phyloP scores from a whole-genome alignment of 2,888 invertebrate species.

The Nephrotoma flavescens region DNA sequence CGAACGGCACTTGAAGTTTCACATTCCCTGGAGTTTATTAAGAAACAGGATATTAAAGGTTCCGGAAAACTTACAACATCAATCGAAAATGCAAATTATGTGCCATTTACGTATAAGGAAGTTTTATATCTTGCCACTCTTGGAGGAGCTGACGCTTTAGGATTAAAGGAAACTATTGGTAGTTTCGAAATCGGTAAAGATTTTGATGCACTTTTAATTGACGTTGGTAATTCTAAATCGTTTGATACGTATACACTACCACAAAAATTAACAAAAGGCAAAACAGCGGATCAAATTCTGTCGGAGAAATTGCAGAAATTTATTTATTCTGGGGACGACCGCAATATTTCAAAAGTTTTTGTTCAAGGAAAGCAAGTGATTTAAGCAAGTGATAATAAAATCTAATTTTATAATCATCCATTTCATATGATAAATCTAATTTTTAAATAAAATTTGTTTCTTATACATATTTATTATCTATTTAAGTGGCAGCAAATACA shows the following conservation, averaged over 20 bases:
- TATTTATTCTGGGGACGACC: constrained; percentile 65
- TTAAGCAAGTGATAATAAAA: constrained; percentile 4
- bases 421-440: no score
- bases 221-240: constrained; percentile 39
- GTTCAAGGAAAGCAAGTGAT: constrained; percentile 52
- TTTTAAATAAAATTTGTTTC: neutral
- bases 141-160: constrained; percentile 72
- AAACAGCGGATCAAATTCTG: constrained; percentile 32
- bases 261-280: constrained; percentile 13
- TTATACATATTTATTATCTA: neutral
- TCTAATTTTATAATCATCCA: neutral
- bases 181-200: constrained; percentile 69
- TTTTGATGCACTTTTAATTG: constrained; percentile 73
- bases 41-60: constrained; percentile 26
- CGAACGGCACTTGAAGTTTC: constrained; percentile 60
- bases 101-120: constrained; percentile 52
- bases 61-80: constrained; percentile 14
- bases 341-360: constrained; percentile 62
- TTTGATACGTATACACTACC: constrained; percentile 35
- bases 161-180: constrained; percentile 57
- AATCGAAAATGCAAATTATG: constrained; percentile 16
- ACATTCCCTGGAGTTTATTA: constrained; percentile 43
- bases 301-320: constrained; percentile 57
- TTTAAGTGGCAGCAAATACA: neutral
- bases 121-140: constrained; percentile 74